Evolutionary conservation across 2,888 invertebrate genomes (phyloP), one percentile per base, ranked within the genome.

Genomic region (Dione juno): DNA sequence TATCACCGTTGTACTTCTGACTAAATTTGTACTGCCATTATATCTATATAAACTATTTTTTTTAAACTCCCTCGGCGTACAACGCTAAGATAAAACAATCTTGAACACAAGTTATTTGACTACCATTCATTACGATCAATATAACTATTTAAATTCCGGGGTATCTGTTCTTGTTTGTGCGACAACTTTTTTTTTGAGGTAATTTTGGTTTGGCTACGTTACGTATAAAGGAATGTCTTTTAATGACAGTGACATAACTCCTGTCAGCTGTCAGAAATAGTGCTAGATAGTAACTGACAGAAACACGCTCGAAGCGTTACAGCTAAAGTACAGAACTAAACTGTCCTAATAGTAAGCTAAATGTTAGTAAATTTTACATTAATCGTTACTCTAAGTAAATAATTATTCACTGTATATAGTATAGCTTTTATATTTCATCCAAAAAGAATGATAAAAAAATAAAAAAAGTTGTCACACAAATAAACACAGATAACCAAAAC

Each of bases 41-140:
- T 66, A 77, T 73, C 77, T 79, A 79, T 77, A 77, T 73, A 73
- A 71, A 79, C 77, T 74, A 79, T 80, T 79, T 81, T 82, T 79
- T 50, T 28, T 28, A 28, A 64, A 67, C 48, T 82, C 88, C 87
- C 88, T 83, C 83, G 76, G 84, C 87, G 88, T 86, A 91, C 91
- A 88, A 89, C 86, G 91, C 89, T 76, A 75, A 73, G 70, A 79
- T 81, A 77, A 88, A 88, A 82, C 76, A 78, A 88, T 85, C 77
- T 83, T 82, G 85, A 92, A 91, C 90, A 90, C 90, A 91, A 90
- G 84, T 74, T 81, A 84, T 88, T 87, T 86, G 84, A 89, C 92
- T 92, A 92, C n/a, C 92, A 89, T 86, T 77, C 88, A 88, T 80
- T 82, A 72, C 77, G 82, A 87, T 81, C 79, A 13, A 69, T 69